phyloP scores from a whole-genome alignment of 2,888 invertebrate species.

The Eledona agricola region DNA sequence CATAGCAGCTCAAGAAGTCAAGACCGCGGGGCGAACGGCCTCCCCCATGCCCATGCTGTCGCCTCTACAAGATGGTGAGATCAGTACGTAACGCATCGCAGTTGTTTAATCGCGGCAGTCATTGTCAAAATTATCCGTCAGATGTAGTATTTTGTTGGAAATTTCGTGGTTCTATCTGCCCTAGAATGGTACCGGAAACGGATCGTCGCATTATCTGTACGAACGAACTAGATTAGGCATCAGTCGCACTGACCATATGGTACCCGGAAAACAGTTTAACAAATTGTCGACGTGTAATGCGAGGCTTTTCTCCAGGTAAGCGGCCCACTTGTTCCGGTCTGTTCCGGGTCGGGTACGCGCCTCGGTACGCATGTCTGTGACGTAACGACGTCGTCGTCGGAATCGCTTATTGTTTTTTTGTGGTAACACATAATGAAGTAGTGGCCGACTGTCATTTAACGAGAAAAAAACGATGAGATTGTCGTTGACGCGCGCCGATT shows the following conservation, averaged over 20 bases:
- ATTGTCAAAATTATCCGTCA: slow-evolving; percentile 26
- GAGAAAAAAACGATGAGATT: slow-evolving; percentile 15
- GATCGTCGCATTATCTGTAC: slow-evolving; percentile 25
- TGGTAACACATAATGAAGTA: slow-evolving; percentile 1
- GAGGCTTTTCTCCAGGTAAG: slow-evolving; percentile 18
- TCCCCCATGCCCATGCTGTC: slow-evolving; percentile 60
- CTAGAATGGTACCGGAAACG: slow-evolving; percentile 17
- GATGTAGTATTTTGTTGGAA: slow-evolving; percentile 21
- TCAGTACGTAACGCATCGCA: slow-evolving; percentile 43
- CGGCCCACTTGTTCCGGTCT: neutral
- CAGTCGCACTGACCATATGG: slow-evolving; percentile 13
- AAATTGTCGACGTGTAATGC: slow-evolving; percentile 25
- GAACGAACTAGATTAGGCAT: slow-evolving; percentile 7
- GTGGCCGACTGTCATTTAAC: slow-evolving; percentile 23
- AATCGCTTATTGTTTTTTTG: slow-evolving; percentile 10
- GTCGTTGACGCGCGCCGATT: slow-evolving; percentile 6
- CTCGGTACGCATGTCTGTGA: slow-evolving; percentile 11
- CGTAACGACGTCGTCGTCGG: slow-evolving; percentile 5
- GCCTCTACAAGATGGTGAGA: slow-evolving; percentile 55
- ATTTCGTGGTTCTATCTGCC: slow-evolving; percentile 18
- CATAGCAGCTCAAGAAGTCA: slow-evolving; percentile 39
- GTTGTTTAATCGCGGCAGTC: slow-evolving; percentile 14
- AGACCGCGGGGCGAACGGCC: slow-evolving; percentile 50
- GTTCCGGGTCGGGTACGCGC: slow-evolving; percentile 1
- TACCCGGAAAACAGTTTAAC: slow-evolving; percentile 12